phyloP scores from a whole-genome alignment of 1,140 invertebrate genomes.

The Zophobas atratus region DNA sequence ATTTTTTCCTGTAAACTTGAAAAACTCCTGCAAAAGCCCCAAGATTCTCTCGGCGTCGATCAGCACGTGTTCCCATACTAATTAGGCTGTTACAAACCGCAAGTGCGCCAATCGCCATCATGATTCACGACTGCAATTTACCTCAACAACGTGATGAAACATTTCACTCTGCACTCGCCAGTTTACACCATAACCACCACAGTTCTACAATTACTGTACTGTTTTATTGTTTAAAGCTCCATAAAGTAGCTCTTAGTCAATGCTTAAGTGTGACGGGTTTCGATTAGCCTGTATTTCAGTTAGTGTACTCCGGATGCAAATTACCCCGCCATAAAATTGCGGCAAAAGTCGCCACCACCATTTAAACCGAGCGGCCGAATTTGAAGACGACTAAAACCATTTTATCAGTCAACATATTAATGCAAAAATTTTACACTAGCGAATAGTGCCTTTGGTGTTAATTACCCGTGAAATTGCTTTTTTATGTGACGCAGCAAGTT shows the following conservation, averaged over 20 bases:
- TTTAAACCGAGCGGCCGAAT: too few species aligned
- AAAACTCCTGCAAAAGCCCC: neutral
- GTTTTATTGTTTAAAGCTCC: slow-evolving; percentile 34
- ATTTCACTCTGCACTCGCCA: slow-evolving; percentile 26
- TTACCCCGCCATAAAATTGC: too few species aligned
- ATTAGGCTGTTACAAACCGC: slow-evolving; percentile 28
- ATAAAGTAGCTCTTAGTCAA: slow-evolving; percentile 19
- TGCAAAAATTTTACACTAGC: too few species aligned
- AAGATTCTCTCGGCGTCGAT: neutral
- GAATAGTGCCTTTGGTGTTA: too few species aligned
- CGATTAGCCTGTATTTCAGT: neutral
- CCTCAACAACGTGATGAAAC: slow-evolving; percentile 38
- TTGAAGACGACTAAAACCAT: too few species aligned
- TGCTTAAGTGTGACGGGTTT: neutral
- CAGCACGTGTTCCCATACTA: slow-evolving; percentile 28
- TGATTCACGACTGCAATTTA: slow-evolving; percentile 35
- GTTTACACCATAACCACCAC: slow-evolving; percentile 34
- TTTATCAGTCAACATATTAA: too few species aligned
- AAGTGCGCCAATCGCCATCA: slow-evolving; percentile 29
- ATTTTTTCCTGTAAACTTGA: neutral
- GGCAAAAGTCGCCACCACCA: too few species aligned
- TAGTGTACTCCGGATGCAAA: too few species aligned
- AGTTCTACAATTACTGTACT: slow-evolving; percentile 29
- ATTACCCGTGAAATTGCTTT: too few species aligned
- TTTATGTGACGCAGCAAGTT: too few species aligned